Conservation (phyloP, 2,888 invertebrate genomes). For the Petrolisthes manimaculis region DNA sequence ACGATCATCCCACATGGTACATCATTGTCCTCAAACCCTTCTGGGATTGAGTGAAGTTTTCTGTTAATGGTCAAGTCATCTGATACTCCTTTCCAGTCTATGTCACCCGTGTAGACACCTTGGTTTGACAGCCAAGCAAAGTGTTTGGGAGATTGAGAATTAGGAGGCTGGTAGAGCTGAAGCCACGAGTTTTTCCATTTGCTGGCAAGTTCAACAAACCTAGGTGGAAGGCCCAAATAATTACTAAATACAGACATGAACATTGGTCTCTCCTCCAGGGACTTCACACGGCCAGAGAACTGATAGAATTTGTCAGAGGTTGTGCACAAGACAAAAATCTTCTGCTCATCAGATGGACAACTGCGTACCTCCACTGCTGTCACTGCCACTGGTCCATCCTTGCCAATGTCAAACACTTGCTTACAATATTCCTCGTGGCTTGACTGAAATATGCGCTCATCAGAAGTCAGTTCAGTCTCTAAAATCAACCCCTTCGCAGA, state of each 20-base stretch:
- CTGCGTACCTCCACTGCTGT: slow-evolving; percentile 89
- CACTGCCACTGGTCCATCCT: slow-evolving; percentile 82
- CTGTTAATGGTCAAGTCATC: slow-evolving; percentile 69
- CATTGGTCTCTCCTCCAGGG: slow-evolving; percentile 83
- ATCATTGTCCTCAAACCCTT: slow-evolving; percentile 67
- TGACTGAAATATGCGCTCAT: slow-evolving; percentile 80
- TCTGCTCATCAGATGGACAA: slow-evolving; percentile 77
- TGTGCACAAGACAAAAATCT: slow-evolving; percentile 86
- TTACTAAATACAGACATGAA: slow-evolving; percentile 83
- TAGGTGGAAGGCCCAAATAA: slow-evolving; percentile 67
- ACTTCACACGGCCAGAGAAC: slow-evolving; percentile 82
- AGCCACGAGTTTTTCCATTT: slow-evolving; percentile 63
- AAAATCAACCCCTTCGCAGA: slow-evolving; percentile 91
- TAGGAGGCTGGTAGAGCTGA: slow-evolving; percentile 60
- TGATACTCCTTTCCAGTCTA: slow-evolving; percentile 68
- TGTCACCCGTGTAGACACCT: slow-evolving; percentile 83
- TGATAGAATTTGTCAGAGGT: slow-evolving; percentile 88
- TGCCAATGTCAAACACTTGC: slow-evolving; percentile 89
- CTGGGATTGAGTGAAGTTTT: slow-evolving; percentile 54
- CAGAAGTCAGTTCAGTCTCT: slow-evolving; percentile 87
- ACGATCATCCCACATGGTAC: slow-evolving; percentile 71
- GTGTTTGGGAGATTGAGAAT: slow-evolving; percentile 76
- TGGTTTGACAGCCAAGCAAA: slow-evolving; percentile 91
- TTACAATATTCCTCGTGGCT: slow-evolving; percentile 60
- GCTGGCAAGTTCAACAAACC: slow-evolving; percentile 81